phyloP scores from a whole-genome alignment of 1,140 invertebrate species.

The Chironomus striatipennis region DNA sequence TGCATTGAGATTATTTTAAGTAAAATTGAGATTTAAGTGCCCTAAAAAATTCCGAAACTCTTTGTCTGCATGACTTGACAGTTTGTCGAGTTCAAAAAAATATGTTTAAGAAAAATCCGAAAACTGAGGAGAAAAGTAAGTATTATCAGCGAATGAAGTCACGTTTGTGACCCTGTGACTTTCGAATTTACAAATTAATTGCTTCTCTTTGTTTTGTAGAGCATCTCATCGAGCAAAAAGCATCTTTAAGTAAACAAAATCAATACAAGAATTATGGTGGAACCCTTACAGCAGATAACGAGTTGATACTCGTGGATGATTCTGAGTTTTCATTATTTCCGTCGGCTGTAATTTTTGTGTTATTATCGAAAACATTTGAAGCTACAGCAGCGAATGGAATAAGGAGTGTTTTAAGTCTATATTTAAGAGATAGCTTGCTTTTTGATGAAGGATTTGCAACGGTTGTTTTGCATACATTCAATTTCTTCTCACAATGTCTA shows the following conservation, averaged over 20 bases:
- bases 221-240: neutral
- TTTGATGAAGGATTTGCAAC: slow-evolving; percentile 52
- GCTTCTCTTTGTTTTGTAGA: neutral
- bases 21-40: too few species aligned
- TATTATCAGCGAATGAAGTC: neutral
- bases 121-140: neutral
- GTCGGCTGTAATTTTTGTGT: slow-evolving; percentile 34
- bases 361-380: slow-evolving; percentile 38
- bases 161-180: neutral
- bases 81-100: neutral
- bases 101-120: neutral
- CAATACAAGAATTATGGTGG: neutral
- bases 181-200: neutral
- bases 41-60: too few species aligned
- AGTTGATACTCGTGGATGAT: neutral
- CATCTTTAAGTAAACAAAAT: neutral
- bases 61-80: neutral
- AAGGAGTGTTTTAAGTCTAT: slow-evolving; percentile 55
- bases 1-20: too few species aligned
- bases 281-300: neutral
- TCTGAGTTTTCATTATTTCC: slow-evolving; percentile 29
- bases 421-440: slow-evolving; percentile 49
- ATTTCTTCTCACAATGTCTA: slow-evolving; percentile 69
- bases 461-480: slow-evolving; percentile 64
- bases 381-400: slow-evolving; percentile 40